Evolutionary conservation across 2,888 invertebrate genomes (phyloP).

Genomic region (Acleris cristana): DNA sequence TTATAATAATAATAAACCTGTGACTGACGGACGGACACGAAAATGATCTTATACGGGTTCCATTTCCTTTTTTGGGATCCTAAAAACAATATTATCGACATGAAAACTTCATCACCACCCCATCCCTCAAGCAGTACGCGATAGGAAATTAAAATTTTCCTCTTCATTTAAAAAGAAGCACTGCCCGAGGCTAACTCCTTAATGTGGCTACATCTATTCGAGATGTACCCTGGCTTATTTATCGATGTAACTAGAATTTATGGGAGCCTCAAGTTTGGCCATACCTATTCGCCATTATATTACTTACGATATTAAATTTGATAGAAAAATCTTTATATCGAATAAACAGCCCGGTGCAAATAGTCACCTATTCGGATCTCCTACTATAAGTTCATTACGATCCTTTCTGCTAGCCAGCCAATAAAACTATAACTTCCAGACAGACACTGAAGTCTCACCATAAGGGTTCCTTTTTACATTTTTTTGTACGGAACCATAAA

Average conservation of each 20-base stretch:
- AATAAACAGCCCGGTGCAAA: no score
- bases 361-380: no score
- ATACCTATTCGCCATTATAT: no score
- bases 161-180: slow-evolving; percentile 83
- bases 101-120: slow-evolving; percentile 3
- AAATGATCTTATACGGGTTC: background rate
- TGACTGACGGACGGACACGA: background rate
- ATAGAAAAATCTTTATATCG: no score
- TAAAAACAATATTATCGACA: background rate
- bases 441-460: no score
- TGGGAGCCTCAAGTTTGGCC: background rate
- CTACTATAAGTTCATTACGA: no score
- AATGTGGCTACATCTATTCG: slow-evolving; percentile 75
- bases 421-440: no score
- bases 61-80: background rate
- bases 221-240: slow-evolving; percentile 38
- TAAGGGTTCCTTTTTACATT: no score
- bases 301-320: no score
- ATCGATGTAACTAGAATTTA: slow-evolving; percentile 41
- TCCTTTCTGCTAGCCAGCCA: no score
- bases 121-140: slow-evolving; percentile 71
- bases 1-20: background rate
- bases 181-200: slow-evolving; percentile 79
- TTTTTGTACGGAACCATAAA: no score
- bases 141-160: slow-evolving; percentile 85